phyloP scores from a whole-genome alignment of 2,797 vertebrate genomes.

The Coluber constrictor region DNA sequence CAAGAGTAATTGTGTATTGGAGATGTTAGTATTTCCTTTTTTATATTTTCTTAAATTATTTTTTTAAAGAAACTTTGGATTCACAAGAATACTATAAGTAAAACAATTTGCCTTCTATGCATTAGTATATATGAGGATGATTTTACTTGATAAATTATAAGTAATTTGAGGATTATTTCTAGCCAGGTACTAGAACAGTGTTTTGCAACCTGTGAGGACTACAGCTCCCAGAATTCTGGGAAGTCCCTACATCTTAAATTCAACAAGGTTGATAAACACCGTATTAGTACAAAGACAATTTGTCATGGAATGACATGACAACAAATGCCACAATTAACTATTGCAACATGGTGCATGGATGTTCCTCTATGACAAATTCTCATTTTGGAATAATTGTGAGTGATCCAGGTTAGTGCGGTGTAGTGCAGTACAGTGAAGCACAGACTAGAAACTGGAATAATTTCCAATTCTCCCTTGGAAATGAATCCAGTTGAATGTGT shows the following conservation, averaged over 20 bases:
- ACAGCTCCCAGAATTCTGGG: not conserved
- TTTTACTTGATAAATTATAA: not conserved
- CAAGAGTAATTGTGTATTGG: not conserved
- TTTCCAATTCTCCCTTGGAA: not conserved
- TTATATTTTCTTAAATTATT: not conserved
- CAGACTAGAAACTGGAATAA: not conserved
- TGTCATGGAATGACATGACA: not conserved
- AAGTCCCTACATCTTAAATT: not conserved
- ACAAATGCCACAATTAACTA: not conserved
- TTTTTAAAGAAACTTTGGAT: not conserved
- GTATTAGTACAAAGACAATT: not conserved
- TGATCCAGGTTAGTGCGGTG: not conserved
- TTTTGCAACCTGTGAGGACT: not conserved
- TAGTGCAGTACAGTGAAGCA: not conserved
- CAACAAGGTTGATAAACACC: not conserved
- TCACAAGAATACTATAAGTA: not conserved
- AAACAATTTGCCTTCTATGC: not conserved
- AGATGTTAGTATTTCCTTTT: not conserved
- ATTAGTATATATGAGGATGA: not conserved
- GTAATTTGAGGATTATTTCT: not conserved
- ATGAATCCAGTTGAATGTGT: not conserved
- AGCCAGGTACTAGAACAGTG: not conserved
- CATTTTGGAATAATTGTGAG: not conserved
- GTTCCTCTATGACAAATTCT: not conserved
- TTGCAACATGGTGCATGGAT: not conserved